Evolutionary conservation across 1,140 invertebrate genomes (phyloP).

Genomic region (Ooceraea biroi): DNA sequence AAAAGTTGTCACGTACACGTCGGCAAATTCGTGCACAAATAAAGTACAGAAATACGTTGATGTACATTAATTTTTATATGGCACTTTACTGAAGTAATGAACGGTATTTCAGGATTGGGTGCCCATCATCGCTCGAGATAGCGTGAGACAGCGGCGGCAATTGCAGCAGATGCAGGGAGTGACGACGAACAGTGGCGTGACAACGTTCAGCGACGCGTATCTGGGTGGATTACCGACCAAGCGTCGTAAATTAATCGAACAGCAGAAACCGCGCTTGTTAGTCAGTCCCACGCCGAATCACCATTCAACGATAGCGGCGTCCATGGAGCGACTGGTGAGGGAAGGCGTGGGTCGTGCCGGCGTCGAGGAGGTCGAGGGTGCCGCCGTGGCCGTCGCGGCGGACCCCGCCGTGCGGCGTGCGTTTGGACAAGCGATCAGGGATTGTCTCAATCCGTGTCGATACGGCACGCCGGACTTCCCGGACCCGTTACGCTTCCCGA

Average conservation of each 20-base stretch:
- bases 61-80: conserved; percentile 13
- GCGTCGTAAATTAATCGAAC: conserved; percentile 90
- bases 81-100: background rate
- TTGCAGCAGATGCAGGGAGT: conserved; percentile 76
- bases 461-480: conserved; percentile 81
- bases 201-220: conserved; percentile 93
- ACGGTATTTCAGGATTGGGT: conserved; percentile 90
- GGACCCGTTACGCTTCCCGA: conserved; percentile 82
- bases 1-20: conserved; percentile 10
- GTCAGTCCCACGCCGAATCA: conserved; percentile 80
- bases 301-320: conserved; percentile 79
- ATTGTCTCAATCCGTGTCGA: conserved; percentile 81
- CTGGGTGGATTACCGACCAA: conserved; percentile 93
- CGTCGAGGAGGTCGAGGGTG: conserved; percentile 82
- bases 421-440: conserved; percentile 84
- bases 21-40: no score
- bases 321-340: conserved; percentile 83
- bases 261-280: conserved; percentile 83
- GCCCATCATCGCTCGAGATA: conserved; percentile 92
- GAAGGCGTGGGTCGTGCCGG: conserved; percentile 81
- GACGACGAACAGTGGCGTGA: conserved; percentile 79
- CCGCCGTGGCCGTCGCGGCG: conserved; percentile 81
- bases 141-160: conserved; percentile 89
- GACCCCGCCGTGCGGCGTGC: conserved; percentile 82
- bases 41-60: background rate